phyloP scores from a whole-genome alignment of 64 coral and sea anemone genomes.

The Acropora tenuis region DNA sequence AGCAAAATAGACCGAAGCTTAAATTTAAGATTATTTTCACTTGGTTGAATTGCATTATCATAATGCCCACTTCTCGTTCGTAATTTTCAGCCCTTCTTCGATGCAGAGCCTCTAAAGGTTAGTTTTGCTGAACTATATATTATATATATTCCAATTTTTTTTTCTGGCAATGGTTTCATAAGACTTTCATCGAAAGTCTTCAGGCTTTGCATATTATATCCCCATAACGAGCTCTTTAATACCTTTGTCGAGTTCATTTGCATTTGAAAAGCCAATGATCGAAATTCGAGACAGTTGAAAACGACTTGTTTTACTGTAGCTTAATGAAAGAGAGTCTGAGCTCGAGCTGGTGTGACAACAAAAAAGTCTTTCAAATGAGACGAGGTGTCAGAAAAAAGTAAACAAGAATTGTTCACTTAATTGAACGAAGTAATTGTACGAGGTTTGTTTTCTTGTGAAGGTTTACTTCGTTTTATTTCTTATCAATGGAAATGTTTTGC shows the following conservation, averaged over 20 bases:
- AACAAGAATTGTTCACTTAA: not conserved
- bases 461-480: too few species aligned
- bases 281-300: too few species aligned
- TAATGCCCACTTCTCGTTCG: not conserved
- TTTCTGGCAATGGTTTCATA: not conserved
- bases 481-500: too few species aligned
- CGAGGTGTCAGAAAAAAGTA: not conserved
- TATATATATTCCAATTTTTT: not conserved
- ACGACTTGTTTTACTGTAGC: too few species aligned
- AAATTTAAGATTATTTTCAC: not conserved
- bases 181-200: not conserved
- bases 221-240: not conserved
- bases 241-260: not conserved
- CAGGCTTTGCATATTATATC: too few species aligned
- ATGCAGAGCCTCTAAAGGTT: constrained; percentile 75
- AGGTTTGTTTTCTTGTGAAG: too few species aligned
- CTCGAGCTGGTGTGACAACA: not conserved
- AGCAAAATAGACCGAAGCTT: not conserved
- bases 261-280: not conserved
- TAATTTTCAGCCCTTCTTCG: constrained; percentile 67
- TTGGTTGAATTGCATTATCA: too few species aligned
- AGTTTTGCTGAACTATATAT: not conserved
- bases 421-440: too few species aligned
- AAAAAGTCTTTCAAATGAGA: not conserved
- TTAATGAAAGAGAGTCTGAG: too few species aligned